Conservation (phyloP, 2,888 invertebrate genomes). For the Agapetus fuscipes region DNA sequence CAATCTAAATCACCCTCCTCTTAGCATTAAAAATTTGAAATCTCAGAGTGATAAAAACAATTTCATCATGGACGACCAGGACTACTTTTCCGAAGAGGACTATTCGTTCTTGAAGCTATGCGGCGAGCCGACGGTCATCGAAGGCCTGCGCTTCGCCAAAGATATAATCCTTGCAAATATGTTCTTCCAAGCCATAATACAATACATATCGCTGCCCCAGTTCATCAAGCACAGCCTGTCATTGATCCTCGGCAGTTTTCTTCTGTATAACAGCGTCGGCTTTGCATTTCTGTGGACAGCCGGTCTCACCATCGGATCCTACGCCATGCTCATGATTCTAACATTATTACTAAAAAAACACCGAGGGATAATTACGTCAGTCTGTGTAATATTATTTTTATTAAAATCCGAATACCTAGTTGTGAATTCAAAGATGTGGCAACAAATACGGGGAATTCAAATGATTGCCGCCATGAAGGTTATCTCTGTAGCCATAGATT, state of each 20-base stretch:
- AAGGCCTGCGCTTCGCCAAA: slow-evolving; percentile 41
- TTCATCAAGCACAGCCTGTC: slow-evolving; percentile 39
- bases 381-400: slow-evolving; percentile 33
- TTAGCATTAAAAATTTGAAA: no score
- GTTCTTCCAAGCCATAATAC: slow-evolving; percentile 33
- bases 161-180: slow-evolving; percentile 41
- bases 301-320: slow-evolving; percentile 34
- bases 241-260: slow-evolving; percentile 36
- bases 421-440: slow-evolving; percentile 59
- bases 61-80: slow-evolving; percentile 15
- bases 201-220: slow-evolving; percentile 35
- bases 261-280: slow-evolving; percentile 37
- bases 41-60: no score
- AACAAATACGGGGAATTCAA: slow-evolving; percentile 73
- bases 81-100: slow-evolving; percentile 11
- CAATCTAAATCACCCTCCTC: no score
- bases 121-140: slow-evolving; percentile 39
- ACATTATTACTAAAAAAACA: slow-evolving; percentile 33
- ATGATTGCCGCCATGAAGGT: slow-evolving; percentile 92
- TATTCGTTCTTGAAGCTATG: slow-evolving; percentile 32
- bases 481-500: slow-evolving; percentile 63
- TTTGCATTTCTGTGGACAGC: slow-evolving; percentile 37
- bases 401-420: slow-evolving; percentile 48
- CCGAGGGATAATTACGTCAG: slow-evolving; percentile 32
- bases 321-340: slow-evolving; percentile 32